Percentiles rank a stretch among this genome's conserved stretches.
Conservation (phyloP, 2,113 vertebrate species). For the Oncorhynchus nerka region DNA sequence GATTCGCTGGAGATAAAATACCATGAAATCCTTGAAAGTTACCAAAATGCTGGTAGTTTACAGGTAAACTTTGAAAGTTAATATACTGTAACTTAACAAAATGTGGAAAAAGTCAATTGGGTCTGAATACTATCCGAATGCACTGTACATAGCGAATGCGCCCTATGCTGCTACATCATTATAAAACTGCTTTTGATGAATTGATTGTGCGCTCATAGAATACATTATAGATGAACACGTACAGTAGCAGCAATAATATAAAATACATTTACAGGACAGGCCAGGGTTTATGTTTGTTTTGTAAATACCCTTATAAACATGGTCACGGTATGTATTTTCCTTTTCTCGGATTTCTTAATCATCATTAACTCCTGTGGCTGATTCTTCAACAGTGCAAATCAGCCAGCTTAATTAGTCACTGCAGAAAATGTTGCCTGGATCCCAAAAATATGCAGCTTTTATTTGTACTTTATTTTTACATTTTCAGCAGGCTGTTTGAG, state of each 20-base stretch:
- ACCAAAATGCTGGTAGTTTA: too few species aligned
- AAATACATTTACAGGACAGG: not conserved
- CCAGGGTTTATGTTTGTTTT: too few species aligned
- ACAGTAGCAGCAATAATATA: not conserved
- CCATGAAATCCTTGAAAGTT: too few species aligned
- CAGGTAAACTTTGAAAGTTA: too few species aligned
- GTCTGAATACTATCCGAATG: too few species aligned
- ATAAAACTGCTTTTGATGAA: not conserved
- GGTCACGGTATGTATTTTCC: not conserved
- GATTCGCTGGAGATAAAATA: too few species aligned
- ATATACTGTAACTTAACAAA: too few species aligned
- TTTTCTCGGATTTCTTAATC: too few species aligned
- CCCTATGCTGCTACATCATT: too few species aligned
- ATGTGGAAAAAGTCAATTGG: too few species aligned
- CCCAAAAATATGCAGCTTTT: slow-evolving; percentile 26
- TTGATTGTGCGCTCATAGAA: not conserved
- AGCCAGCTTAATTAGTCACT: not conserved
- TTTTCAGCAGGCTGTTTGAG: slow-evolving; percentile 56
- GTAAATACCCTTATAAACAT: too few species aligned
- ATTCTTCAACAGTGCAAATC: not conserved
- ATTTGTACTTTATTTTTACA: slow-evolving; percentile 38
- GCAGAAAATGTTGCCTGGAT: not conserved
- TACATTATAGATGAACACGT: not conserved
- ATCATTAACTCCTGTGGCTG: not conserved
- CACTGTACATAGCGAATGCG: not conserved